phyloP scores from a whole-genome alignment of 2,888 invertebrate species.

The Lamellibrachia columna region DNA sequence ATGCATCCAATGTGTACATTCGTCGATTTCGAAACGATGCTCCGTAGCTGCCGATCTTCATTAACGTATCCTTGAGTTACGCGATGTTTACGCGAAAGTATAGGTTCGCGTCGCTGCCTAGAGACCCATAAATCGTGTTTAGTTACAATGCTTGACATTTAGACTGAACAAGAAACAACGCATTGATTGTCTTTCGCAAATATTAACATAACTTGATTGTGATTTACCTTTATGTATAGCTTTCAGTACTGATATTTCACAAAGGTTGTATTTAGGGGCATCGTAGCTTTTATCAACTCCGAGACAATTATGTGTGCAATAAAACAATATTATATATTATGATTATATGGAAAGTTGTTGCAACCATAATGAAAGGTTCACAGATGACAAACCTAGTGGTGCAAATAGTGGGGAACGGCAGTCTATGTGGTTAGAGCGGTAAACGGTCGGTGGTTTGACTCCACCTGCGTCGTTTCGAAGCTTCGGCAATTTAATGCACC shows the following conservation, averaged over 20 bases:
- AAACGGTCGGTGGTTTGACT: no score
- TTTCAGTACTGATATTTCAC: not conserved
- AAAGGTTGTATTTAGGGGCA: not conserved
- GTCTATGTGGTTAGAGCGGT: no score
- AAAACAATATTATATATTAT: no score
- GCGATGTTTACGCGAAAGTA: not conserved
- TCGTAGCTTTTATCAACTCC: no score
- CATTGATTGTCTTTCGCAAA: not conserved
- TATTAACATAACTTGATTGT: not conserved
- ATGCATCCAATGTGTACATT: not conserved
- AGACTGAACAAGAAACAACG: not conserved
- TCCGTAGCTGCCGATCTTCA: not conserved
- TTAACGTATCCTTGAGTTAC: not conserved
- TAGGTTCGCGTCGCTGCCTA: not conserved
- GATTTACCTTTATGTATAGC: not conserved
- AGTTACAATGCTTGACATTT: not conserved
- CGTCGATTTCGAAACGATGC: not conserved
- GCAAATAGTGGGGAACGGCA: no score
- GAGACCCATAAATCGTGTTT: not conserved
- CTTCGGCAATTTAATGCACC: no score
- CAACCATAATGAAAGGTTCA: no score
- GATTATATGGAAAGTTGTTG: no score
- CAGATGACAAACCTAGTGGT: no score
- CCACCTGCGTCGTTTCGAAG: no score
- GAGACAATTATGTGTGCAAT: no score